Base-by-base conservation (phyloP, 2,113 vertebrate species). In the Casuarius casuarius region DNA sequence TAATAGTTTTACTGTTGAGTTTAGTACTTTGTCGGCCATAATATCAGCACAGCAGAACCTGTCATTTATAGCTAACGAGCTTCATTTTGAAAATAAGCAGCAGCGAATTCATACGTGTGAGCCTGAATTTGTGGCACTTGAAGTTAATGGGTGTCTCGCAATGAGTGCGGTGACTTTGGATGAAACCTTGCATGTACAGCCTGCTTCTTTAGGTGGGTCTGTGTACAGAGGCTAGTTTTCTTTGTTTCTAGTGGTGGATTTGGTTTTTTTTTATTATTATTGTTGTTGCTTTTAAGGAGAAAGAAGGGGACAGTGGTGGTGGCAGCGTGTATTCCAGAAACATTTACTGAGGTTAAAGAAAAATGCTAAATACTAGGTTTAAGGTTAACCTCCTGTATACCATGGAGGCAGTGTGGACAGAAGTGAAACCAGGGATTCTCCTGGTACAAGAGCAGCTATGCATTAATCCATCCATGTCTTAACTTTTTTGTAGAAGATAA, bases 61-160 rank as follows among this genome's bases (percentile, higher is more conserved):
- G 29, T 83, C 10, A 48, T 76, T 87, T 92, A 35, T 66, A 90
- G 33, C 49, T 95, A 52, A 49, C 48, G 42, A 52, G 38, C 90
- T 84, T 87, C 63, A n/a, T 92, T 96, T 94, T 91, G 70, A 84
- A 84, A 83, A 76, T 89, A 87, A 92, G 12, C 66, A 68, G 22
- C n/a, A 87, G 29, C 19, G 75, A 84, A 56, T 26, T 72, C 14
- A 11, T 67, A 15, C 20, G 51, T 15, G 20, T 56, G 48, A 75
- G 44, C 48, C 78, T 67, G 56, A 72, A 52, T 67, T 78, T 95
- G 51, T 82, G 51, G 61, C 76, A 78, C 68, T 22, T 92, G 26
- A 67, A 86, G 61, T 89, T 88, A 71, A 74, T 56, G n/a, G 48
- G 12, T 68, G 17, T 67, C 38, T 87, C 6, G 1, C 19, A 79